A percentile compares a stretch with the other conserved stretches of the same genome.
phyloP scores from a whole-genome alignment of 2,888 invertebrate species.

The Orthosia gracilis region DNA sequence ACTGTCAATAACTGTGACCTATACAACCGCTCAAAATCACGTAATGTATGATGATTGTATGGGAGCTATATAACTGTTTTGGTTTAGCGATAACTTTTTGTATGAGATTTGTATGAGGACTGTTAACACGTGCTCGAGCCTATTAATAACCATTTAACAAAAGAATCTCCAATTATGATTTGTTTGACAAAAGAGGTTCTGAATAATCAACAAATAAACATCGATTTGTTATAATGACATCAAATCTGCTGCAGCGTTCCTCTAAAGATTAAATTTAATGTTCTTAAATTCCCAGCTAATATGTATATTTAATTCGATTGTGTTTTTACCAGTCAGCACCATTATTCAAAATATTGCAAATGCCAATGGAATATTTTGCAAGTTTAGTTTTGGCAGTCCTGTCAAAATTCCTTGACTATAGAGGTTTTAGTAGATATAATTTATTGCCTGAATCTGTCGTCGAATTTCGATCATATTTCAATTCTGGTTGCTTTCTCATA shows the following conservation, averaged over 20 bases:
- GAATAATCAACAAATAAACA: background rate
- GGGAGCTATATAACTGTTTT: slow-evolving; percentile 17
- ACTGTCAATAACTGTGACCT: slow-evolving; percentile 23
- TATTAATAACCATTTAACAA: slow-evolving; percentile 7
- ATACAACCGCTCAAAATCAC: slow-evolving; percentile 11
- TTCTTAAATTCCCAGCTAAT: no score
- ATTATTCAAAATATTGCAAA: no score
- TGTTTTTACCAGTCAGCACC: no score
- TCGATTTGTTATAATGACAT: background rate
- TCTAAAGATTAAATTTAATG: no score
- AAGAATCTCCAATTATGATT: background rate
- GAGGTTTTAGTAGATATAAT: background rate
- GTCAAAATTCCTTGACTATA: no score
- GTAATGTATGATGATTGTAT: slow-evolving; percentile 5
- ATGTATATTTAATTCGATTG: no score
- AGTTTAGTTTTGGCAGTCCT: no score
- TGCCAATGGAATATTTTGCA: background rate
- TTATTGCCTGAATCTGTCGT: background rate
- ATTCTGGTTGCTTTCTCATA: background rate
- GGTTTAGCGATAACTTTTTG: slow-evolving; percentile 7
- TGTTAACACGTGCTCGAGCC: background rate
- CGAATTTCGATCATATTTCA: background rate
- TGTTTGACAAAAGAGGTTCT: slow-evolving; percentile 1
- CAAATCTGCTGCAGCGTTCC: background rate
- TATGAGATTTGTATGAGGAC: background rate